Percentiles rank a stretch among this genome's conserved stretches.
These are phyloP conservation scores for Calameuta idolon DNA, from an alignment of 2,888 invertebrate genomes.

Conservation along the genomic window DNA sequence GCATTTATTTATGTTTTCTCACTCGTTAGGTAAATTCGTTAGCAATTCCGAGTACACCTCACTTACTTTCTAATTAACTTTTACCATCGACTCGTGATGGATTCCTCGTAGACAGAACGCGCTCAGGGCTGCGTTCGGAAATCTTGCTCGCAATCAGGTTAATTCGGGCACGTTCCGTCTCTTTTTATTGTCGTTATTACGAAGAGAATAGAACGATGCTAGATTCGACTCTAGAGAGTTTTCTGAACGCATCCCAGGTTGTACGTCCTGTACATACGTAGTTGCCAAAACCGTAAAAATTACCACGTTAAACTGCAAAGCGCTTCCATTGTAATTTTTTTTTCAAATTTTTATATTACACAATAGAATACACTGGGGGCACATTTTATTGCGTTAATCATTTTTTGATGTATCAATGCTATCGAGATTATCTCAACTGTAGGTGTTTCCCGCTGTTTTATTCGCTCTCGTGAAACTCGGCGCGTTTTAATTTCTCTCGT, in stretches of 20 bases:
- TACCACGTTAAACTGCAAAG: background rate
- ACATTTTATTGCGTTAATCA: background rate
- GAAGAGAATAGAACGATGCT: too few relatives aligned
- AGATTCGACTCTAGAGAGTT: too few relatives aligned
- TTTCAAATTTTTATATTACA: background rate
- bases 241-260: too few relatives aligned
- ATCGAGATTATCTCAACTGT: background rate
- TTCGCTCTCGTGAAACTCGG: background rate
- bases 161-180: too few relatives aligned
- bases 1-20: conserved; percentile 65
- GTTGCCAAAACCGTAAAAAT: background rate
- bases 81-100: background rate
- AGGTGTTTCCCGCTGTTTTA: background rate
- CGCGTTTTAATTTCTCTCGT: background rate
- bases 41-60: background rate
- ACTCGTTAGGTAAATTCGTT: conserved; percentile 38
- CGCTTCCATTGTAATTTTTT: background rate
- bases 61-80: background rate
- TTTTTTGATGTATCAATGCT: background rate
- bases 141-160: too few relatives aligned
- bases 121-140: background rate
- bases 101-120: background rate
- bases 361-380: background rate
- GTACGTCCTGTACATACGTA: too few relatives aligned
- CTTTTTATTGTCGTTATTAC: too few relatives aligned